These are phyloP conservation scores for Trilocha varians DNA, from an alignment of 2,888 invertebrate species.

Conservation along the genomic window DNA sequence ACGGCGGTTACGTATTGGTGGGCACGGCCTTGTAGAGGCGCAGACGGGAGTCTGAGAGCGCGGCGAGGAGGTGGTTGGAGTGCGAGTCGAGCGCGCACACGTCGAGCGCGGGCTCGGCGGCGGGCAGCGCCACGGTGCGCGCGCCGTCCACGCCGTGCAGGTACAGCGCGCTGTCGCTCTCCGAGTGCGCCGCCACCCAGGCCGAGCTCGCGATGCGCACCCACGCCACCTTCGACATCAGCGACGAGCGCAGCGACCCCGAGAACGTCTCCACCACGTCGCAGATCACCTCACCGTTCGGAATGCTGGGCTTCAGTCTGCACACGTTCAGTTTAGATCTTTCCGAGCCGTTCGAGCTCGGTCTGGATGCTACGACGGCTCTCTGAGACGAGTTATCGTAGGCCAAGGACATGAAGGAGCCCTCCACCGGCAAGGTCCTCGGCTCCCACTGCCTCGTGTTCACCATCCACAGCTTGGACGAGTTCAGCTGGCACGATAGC, in stretches of 20 bases:
- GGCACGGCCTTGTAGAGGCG: conserved; percentile 74
- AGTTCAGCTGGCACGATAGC: conserved; percentile 82
- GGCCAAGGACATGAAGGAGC: conserved; percentile 82
- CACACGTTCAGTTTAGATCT: conserved; percentile 53
- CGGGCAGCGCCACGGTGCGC: conserved; percentile 66
- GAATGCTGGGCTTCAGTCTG: conserved; percentile 39
- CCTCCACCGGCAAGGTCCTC: conserved; percentile 75
- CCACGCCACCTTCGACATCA: conserved; percentile 78
- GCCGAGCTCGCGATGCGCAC: conserved; percentile 72
- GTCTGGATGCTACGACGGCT: conserved; percentile 80
- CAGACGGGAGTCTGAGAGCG: conserved; percentile 78
- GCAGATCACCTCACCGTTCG: conserved; percentile 61
- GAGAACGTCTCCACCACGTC: conserved; percentile 75
- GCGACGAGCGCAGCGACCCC: conserved; percentile 78
- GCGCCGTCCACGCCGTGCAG: conserved; percentile 76
- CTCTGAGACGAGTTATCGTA: conserved; percentile 78
- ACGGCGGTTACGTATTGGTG: conserved; percentile 24
- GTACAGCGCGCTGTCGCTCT: conserved; percentile 76
- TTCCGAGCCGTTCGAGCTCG: conserved; percentile 62
- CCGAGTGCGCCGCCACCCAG: conserved; percentile 83
- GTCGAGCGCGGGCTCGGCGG: conserved; percentile 79
- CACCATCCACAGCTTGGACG: conserved; percentile 78
- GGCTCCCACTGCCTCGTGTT: conserved; percentile 51
- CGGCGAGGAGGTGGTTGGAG: conserved; percentile 72
- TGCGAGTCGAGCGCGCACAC: conserved; percentile 73